phyloP scores from a whole-genome alignment of 1,140 invertebrate species.

The Uloborus diversus region DNA sequence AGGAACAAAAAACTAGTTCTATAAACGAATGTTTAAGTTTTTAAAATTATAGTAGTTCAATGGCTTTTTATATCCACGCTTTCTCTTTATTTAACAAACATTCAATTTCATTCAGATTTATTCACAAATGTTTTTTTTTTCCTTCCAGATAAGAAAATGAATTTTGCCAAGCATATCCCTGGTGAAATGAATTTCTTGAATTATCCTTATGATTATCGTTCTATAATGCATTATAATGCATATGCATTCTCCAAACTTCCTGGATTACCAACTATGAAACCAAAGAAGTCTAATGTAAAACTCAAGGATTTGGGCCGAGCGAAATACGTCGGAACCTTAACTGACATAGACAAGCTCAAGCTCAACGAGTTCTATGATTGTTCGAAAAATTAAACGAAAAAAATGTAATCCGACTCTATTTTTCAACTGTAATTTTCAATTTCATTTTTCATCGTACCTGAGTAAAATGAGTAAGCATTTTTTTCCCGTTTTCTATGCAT shows the following conservation, averaged over 20 bases:
- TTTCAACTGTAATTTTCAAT: too few species aligned
- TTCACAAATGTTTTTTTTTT: too few species aligned
- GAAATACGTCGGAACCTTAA: constrained; percentile 59
- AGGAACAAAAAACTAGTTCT: too few species aligned
- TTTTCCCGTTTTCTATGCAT: too few species aligned
- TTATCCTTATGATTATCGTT: constrained; percentile 57
- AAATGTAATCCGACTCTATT: too few species aligned
- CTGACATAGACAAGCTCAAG: constrained; percentile 66
- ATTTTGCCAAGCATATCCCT: constrained; percentile 56
- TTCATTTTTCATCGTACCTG: too few species aligned
- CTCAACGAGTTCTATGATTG: constrained; percentile 67
- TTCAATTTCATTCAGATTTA: too few species aligned
- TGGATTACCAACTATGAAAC: constrained; percentile 68
- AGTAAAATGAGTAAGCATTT: too few species aligned
- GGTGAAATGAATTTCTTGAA: constrained; percentile 14
- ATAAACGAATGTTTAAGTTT: too few species aligned
- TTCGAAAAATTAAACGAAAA: not conserved
- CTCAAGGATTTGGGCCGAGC: constrained; percentile 24
- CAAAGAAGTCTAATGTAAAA: constrained; percentile 49
- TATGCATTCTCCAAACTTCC: constrained; percentile 56
- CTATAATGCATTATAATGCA: constrained; percentile 55
- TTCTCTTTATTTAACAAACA: too few species aligned
- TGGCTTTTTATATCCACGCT: too few species aligned
- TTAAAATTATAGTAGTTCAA: too few species aligned
- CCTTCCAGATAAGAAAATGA: constrained; percentile 51